Conservation (phyloP, 35 echinoderm and acorn worm species). For the Hemicentrotus pulcherrimus region DNA sequence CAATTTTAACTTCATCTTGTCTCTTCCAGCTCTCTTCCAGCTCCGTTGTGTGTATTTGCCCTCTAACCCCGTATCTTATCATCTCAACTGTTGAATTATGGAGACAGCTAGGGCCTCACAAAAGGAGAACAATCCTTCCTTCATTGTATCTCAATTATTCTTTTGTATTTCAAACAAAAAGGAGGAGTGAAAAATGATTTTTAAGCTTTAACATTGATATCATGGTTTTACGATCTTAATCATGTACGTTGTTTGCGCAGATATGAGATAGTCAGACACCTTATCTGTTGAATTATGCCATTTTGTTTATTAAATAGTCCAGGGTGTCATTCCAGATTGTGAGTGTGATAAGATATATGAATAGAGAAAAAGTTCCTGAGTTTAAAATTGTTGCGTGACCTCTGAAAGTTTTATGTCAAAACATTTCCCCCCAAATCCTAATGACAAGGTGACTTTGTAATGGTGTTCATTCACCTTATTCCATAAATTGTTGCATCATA, state of each 20-base stretch:
- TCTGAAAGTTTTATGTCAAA: neutral
- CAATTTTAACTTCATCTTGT: neutral
- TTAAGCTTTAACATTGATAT: neutral
- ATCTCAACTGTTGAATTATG: neutral
- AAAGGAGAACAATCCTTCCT: neutral
- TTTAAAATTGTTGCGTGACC: neutral
- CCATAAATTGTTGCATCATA: too few relatives aligned
- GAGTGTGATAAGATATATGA: neutral
- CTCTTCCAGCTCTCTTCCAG: neutral
- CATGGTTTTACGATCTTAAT: neutral
- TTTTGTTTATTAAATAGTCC: neutral
- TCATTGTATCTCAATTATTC: neutral
- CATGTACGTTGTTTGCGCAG: neutral
- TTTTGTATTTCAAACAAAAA: neutral
- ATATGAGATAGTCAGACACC: neutral
- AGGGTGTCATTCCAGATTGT: neutral
- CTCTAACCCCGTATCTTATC: neutral
- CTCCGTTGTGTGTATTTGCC: neutral
- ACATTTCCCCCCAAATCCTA: neutral
- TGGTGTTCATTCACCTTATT: neutral
- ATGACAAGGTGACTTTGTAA: neutral
- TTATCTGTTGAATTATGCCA: neutral
- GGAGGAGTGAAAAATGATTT: neutral
- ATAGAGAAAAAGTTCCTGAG: neutral
- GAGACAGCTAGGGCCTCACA: neutral